Evolutionary conservation across 2,113 vertebrate species (phyloP).

Genomic region (Sebastes schlegelii): DNA sequence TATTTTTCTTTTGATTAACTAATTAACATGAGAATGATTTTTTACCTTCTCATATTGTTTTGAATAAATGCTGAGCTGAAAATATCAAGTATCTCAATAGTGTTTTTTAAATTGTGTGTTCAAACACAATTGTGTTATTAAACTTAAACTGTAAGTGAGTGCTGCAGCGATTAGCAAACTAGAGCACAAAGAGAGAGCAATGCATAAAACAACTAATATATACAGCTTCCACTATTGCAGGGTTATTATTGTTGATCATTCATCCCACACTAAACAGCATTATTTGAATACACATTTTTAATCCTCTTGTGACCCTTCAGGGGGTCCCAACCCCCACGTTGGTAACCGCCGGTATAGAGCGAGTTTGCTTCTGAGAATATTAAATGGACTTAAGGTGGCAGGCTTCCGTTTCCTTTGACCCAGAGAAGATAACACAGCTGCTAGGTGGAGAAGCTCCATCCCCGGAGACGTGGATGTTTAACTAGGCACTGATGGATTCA

Average conservation of each 20-base stretch:
- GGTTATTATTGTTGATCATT: too few relatives aligned
- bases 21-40: neutral
- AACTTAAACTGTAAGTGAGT: neutral
- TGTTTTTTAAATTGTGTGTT: too few relatives aligned
- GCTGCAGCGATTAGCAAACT: neutral
- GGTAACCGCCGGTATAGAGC: neutral
- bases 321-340: neutral
- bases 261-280: too few relatives aligned
- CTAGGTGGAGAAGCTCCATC: slow-evolving; percentile 37
- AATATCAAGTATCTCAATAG: neutral
- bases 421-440: slow-evolving; percentile 55
- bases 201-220: too few relatives aligned
- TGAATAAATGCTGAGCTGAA: too few relatives aligned
- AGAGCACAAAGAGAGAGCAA: too few relatives aligned
- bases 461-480: slow-evolving; percentile 58
- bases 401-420: slow-evolving; percentile 35
- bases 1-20: neutral
- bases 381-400: slow-evolving; percentile 9
- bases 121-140: too few relatives aligned
- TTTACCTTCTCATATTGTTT: too few relatives aligned
- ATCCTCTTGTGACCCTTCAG: neutral
- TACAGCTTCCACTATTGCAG: too few relatives aligned
- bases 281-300: neutral
- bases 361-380: slow-evolving; percentile 4
- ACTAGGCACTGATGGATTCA: slow-evolving; percentile 66